Evolutionary conservation across 2,113 vertebrate genomes (phyloP).

Genomic region (Semnopithecus entellus): DNA sequence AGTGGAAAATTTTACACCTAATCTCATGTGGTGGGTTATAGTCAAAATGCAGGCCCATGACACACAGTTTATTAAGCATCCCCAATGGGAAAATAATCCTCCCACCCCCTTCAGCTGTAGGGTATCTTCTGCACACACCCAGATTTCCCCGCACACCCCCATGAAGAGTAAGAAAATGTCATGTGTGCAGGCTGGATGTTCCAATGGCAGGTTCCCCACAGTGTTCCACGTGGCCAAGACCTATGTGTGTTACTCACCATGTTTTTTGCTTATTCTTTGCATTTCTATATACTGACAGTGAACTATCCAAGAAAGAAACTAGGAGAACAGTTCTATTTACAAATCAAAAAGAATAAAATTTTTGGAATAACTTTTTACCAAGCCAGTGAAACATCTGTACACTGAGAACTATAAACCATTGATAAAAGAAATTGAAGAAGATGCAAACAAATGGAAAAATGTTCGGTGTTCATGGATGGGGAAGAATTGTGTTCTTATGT

Average conservation of each 20-base stretch:
- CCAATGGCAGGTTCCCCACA: neutral
- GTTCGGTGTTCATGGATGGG: too few species aligned
- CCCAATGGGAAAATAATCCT: neutral
- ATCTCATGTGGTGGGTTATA: neutral
- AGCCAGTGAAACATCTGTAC: too few species aligned
- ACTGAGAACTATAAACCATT: too few species aligned
- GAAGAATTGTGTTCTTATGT: too few species aligned
- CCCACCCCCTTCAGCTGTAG: neutral
- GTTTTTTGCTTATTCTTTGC: neutral
- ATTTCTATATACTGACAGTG: neutral
- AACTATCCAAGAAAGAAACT: too few species aligned
- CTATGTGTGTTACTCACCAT: neutral
- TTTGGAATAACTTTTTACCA: too few species aligned
- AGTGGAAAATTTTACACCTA: neutral
- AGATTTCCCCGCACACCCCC: neutral
- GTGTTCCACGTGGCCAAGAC: neutral
- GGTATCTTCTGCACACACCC: neutral
- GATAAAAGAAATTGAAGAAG: too few species aligned
- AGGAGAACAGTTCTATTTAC: too few species aligned
- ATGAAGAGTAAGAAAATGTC: neutral
- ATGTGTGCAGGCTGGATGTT: neutral
- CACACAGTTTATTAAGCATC: neutral
- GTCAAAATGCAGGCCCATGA: neutral
- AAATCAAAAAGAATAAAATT: too few species aligned
- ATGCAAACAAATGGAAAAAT: too few species aligned